Conservation (phyloP, 1,140 invertebrate genomes). For the Geopemphigus sp. region DNA sequence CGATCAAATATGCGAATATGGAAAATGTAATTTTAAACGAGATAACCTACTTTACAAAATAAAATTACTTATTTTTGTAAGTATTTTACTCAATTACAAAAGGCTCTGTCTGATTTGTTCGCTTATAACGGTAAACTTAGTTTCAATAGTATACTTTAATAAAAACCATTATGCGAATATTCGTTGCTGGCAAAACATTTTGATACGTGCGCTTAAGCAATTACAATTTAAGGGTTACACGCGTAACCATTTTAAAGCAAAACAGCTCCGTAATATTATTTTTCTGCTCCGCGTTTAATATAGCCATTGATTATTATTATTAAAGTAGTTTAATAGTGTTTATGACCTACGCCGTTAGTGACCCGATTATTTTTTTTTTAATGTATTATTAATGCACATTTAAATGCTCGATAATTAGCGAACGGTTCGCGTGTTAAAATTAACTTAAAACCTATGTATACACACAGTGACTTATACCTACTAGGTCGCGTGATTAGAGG, state of each 20-base stretch:
- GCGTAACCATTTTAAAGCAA: slow-evolving; percentile 13
- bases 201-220: slow-evolving; percentile 26
- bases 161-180: slow-evolving; percentile 13
- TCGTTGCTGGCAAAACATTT: slow-evolving; percentile 16
- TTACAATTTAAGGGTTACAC: slow-evolving; percentile 12
- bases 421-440: slow-evolving; percentile 32
- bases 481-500: neutral
- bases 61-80: neutral
- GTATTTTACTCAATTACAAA: neutral
- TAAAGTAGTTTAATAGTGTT: slow-evolving; percentile 34
- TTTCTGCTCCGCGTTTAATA: slow-evolving; percentile 16
- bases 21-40: no score
- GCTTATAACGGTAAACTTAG: neutral
- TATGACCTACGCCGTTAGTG: slow-evolving; percentile 24
- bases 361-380: slow-evolving; percentile 13
- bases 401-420: slow-evolving; percentile 46
- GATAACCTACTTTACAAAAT: no score
- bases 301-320: slow-evolving; percentile 46
- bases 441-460: slow-evolving; percentile 41
- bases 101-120: neutral
- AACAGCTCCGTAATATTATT: slow-evolving; percentile 1
- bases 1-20: no score
- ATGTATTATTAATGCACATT: slow-evolving; percentile 42
- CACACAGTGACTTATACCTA: neutral
- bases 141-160: neutral